Base-by-base conservation (phyloP, 1,140 invertebrate species). In the Triops longicaudatus region DNA sequence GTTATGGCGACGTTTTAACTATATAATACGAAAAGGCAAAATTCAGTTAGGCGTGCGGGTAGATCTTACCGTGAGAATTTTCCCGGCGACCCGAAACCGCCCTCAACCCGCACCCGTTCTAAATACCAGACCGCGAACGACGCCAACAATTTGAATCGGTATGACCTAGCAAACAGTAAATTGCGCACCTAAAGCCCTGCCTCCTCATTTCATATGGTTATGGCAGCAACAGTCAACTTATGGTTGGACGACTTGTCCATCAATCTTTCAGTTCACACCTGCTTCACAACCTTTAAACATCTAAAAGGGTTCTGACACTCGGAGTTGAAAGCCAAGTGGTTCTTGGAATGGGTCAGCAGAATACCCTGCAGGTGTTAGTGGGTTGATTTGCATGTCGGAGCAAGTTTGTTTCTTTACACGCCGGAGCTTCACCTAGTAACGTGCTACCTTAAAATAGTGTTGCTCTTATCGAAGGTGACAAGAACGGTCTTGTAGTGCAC, bases 341-440 rank as follows among this genome's bases (percentile, higher is more conserved):
- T 7, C 31, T 37, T 37, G 22, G 14, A 63, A 63, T 63, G 50
- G 50, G 50, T 17, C n/a, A 63, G 50, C 50, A 63, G 50, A 63
- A 63, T 63, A 63, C 17, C 50, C 50, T 63, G 50, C 50, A 63
- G 50, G 50, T 63, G 50, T 63, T 63, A 22, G 50, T 63, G 50
- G 50, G 50, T 63, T 63, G 50, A 63, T 63, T 63, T 63, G 10
- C 50, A 63, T 63, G 22, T 17, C 50, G 50, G 17, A 63, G 50
- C 50, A 22, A 63, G 50, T 63, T 17, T 63, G 50, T 63, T 17
- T 63, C 31, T 37, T 37, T 37, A 7, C 31, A 37, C 2, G 31
- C 31, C 31, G 31, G 31, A 37, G 31, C 31, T 37, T 37, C 31
- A 37, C 31, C 31, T 37, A 37, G 31, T 37, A 37, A 37, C 31